These are phyloP conservation scores for Sericinus montela DNA, from an alignment of 2,888 invertebrate genomes.

Conservation along the genomic window DNA sequence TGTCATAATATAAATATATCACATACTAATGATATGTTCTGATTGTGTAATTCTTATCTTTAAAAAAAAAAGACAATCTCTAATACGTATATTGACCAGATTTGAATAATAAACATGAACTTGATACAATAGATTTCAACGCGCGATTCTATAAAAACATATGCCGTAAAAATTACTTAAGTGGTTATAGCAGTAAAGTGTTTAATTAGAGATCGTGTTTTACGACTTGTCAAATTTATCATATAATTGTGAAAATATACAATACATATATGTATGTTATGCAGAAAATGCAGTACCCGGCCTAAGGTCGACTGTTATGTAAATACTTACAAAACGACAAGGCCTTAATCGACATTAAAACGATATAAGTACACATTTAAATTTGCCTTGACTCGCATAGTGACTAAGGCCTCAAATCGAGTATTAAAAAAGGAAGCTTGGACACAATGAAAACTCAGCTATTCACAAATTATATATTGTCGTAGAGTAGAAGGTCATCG, in stretches of 20 bases:
- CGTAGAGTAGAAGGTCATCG: conserved; percentile 22
- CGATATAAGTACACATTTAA: conserved; percentile 44
- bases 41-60: too few species aligned
- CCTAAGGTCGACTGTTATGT: conserved; percentile 56
- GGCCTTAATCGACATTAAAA: conserved; percentile 52
- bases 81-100: too few species aligned
- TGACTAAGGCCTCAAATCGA: conserved; percentile 39
- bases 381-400: conserved; percentile 63
- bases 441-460: conserved; percentile 45
- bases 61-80: too few species aligned
- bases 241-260: conserved; percentile 2
- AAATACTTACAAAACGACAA: conserved; percentile 57
- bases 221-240: not conserved
- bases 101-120: not conserved
- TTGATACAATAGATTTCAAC: conserved; percentile 12
- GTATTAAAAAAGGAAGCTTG: conserved; percentile 55
- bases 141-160: not conserved
- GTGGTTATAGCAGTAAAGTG: not conserved
- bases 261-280: not conserved
- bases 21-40: not conserved
- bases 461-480: conserved; percentile 44
- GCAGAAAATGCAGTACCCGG: conserved; percentile 3
- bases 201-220: not conserved
- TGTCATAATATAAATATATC: conserved; percentile 13
- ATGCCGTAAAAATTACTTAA: not conserved